Percentiles rank a stretch among this genome's conserved stretches.
Evolutionary conservation across 1,140 invertebrate species (phyloP).

Genomic region (Drosophila albomicans): DNA sequence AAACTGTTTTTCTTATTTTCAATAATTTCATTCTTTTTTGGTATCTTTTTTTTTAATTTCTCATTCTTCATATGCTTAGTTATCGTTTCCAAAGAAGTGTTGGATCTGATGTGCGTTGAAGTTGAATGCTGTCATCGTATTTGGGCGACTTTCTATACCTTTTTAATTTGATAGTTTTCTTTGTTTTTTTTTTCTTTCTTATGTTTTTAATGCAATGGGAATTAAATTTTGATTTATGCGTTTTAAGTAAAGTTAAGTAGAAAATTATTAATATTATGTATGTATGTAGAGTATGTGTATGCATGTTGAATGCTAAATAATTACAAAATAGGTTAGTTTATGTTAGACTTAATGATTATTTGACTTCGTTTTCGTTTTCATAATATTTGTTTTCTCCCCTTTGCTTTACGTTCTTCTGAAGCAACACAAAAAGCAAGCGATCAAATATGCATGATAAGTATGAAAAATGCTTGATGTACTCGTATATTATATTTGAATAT

Average conservation of each 20-base stretch:
- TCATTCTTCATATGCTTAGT: slow-evolving; percentile 45
- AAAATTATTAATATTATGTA: slow-evolving; percentile 66
- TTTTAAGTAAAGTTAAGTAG: slow-evolving; percentile 78
- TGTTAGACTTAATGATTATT: slow-evolving; percentile 35
- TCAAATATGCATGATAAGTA: slow-evolving; percentile 54
- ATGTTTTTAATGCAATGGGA: slow-evolving; percentile 45
- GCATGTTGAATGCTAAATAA: slow-evolving; percentile 55
- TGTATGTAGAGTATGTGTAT: slow-evolving; percentile 54
- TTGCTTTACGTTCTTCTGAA: slow-evolving; percentile 35
- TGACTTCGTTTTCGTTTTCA: slow-evolving; percentile 11
- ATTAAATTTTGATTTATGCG: slow-evolving; percentile 79
- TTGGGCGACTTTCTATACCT: slow-evolving; percentile 13
- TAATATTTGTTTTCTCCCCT: slow-evolving; percentile 3
- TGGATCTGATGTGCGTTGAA: slow-evolving; percentile 69
- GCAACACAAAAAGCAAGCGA: slow-evolving; percentile 70
- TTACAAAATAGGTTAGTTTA: slow-evolving; percentile 60
- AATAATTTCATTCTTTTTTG: slow-evolving; percentile 28
- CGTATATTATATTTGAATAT: slow-evolving; percentile 29
- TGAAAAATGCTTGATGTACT: slow-evolving; percentile 54
- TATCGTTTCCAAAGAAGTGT: slow-evolving; percentile 31
- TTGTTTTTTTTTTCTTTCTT: slow-evolving; percentile 10
- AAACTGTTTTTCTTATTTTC: slow-evolving; percentile 60
- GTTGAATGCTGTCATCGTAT: slow-evolving; percentile 60
- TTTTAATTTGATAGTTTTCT: slow-evolving; percentile 7
- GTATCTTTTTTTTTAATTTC: slow-evolving; percentile 23